Conservation (phyloP, 2,888 invertebrate genomes). For the Yponomeuta cagnagella region DNA sequence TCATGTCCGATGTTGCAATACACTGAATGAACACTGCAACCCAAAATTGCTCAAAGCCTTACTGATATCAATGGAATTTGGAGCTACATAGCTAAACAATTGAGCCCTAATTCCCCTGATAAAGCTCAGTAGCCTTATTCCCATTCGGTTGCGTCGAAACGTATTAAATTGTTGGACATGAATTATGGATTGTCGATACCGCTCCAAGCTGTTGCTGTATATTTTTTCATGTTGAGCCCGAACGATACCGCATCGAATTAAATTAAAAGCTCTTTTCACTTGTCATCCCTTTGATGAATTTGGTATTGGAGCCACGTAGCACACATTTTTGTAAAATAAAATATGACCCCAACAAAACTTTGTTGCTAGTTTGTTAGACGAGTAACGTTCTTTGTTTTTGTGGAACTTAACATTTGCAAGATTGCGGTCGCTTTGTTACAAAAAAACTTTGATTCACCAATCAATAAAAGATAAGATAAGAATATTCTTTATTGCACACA, state of each 20-base stretch:
- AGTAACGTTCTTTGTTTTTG: not conserved
- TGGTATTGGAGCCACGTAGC: slow-evolving; percentile 54
- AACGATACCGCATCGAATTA: slow-evolving; percentile 74
- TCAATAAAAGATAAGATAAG: not conserved
- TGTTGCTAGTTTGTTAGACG: slow-evolving; percentile 3
- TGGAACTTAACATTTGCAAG: not conserved
- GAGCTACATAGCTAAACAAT: slow-evolving; percentile 32
- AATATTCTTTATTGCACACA: no score
- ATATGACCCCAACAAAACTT: slow-evolving; percentile 1
- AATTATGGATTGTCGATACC: slow-evolving; percentile 77
- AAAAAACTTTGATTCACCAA: not conserved
- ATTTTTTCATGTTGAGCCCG: slow-evolving; percentile 66
- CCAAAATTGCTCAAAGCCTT: slow-evolving; percentile 37
- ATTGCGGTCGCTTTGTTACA: not conserved
- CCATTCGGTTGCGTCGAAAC: slow-evolving; percentile 41
- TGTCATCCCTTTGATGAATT: slow-evolving; percentile 72
- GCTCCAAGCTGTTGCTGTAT: slow-evolving; percentile 74
- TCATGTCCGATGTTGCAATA: slow-evolving; percentile 72
- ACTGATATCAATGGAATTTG: slow-evolving; percentile 30
- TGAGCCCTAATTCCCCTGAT: slow-evolving; percentile 46
- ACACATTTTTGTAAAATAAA: slow-evolving; percentile 34
- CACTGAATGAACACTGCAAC: slow-evolving; percentile 45
- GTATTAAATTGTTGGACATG: slow-evolving; percentile 76
- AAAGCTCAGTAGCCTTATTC: slow-evolving; percentile 35
- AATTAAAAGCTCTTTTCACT: slow-evolving; percentile 76